A percentile compares a stretch with the other conserved stretches of the same genome.
phyloP scores from a whole-genome alignment of 1,140 invertebrate genomes.

The Drosophila ogumai region DNA sequence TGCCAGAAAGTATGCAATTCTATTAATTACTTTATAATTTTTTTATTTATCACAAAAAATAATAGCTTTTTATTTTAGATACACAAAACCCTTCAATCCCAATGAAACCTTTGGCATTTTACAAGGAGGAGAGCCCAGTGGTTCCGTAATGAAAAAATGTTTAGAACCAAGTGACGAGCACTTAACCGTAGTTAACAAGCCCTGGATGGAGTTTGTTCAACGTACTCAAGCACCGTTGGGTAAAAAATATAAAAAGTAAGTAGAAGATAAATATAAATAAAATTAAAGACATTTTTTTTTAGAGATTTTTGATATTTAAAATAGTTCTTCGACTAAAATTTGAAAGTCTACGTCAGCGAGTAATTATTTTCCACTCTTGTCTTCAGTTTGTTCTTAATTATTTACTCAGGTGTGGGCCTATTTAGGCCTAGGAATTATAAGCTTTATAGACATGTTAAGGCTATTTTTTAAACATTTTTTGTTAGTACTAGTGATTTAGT shows the following conservation, averaged over 20 bases:
- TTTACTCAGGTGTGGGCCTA: constrained; percentile 9
- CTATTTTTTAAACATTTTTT: neutral
- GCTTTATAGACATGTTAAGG: neutral
- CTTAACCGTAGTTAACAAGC: constrained; percentile 55
- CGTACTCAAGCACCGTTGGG: constrained; percentile 58
- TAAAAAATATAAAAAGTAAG: constrained; percentile 52
- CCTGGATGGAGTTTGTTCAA: constrained; percentile 63
- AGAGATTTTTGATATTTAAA: neutral
- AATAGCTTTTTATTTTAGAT: constrained; percentile 31
- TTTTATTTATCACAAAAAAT: neutral
- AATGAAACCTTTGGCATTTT: constrained; percentile 26
- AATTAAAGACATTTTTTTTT: neutral
- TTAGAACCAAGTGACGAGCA: constrained; percentile 55
- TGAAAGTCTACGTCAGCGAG: neutral
- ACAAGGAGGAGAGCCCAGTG: constrained; percentile 31
- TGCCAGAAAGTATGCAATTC: neutral
- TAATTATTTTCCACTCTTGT: neutral
- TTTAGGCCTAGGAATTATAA: neutral
- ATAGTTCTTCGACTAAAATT: neutral
- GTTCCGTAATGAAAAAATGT: constrained; percentile 52
- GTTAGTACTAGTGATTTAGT: neutral
- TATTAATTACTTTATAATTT: neutral
- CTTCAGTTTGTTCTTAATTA: constrained; percentile 7
- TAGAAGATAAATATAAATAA: neutral
- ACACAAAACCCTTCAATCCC: constrained; percentile 41